A percentile compares a stretch with the other conserved stretches of the same genome.
Conservation (phyloP, 2,113 vertebrate genomes). For the Campylorhamphus procurvoides region DNA sequence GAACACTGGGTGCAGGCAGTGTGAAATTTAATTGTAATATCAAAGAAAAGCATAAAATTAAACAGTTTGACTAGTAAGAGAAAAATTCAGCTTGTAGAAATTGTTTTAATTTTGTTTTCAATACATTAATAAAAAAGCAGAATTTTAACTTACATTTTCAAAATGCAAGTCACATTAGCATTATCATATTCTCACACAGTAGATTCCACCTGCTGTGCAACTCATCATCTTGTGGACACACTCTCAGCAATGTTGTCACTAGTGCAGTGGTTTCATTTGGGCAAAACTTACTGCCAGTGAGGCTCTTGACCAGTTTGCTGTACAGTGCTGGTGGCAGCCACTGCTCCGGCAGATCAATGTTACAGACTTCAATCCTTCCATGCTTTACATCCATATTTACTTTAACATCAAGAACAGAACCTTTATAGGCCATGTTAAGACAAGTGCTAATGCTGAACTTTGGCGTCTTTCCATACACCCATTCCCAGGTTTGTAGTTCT, state of each 20-base stretch:
- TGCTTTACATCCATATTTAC: slow-evolving; percentile 83
- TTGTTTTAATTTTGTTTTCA: slow-evolving; percentile 34
- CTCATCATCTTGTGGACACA: slow-evolving; percentile 56
- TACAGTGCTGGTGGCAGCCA: slow-evolving; percentile 81
- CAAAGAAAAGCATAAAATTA: background rate
- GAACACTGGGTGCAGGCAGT: background rate
- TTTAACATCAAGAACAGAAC: slow-evolving; percentile 61
- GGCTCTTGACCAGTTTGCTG: slow-evolving; percentile 65
- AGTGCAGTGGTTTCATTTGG: slow-evolving; percentile 57
- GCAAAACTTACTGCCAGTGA: slow-evolving; percentile 85
- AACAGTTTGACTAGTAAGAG: background rate
- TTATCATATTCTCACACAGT: slow-evolving; percentile 81
- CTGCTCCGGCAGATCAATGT: slow-evolving; percentile 70
- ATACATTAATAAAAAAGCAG: background rate
- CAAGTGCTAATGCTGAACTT: slow-evolving; percentile 82
- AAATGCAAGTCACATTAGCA: slow-evolving; percentile 78
- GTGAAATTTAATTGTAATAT: background rate
- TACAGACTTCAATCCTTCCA: slow-evolving; percentile 82
- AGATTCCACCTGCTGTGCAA: slow-evolving; percentile 73
- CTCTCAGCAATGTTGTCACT: slow-evolving; percentile 61
- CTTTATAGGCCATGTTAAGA: slow-evolving; percentile 70
- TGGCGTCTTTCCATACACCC: slow-evolving; percentile 91
- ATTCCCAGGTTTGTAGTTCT: slow-evolving; percentile 89
- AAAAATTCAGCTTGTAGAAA: background rate
- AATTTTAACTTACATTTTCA: background rate